A percentile compares a stretch with the other conserved stretches of the same genome.
Conservation (phyloP, 2,888 invertebrate species). For the Drosophila monieri region DNA sequence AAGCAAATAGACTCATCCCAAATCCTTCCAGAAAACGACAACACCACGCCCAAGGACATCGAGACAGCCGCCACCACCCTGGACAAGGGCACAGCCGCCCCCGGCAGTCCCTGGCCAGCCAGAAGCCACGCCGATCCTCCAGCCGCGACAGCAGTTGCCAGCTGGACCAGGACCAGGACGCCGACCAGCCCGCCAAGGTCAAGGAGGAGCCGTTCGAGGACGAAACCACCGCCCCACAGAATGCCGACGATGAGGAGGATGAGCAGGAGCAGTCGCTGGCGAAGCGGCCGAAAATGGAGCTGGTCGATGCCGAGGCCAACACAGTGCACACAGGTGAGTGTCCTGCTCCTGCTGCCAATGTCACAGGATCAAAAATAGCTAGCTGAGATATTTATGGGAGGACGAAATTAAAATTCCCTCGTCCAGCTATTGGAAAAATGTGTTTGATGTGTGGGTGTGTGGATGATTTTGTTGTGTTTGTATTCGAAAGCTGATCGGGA, state of each 20-base stretch:
- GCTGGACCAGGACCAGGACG: conserved; percentile 50
- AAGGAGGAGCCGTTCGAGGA: conserved; percentile 77
- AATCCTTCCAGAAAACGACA: conserved; percentile 84
- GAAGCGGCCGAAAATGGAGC: conserved; percentile 91
- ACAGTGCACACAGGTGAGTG: conserved; percentile 95
- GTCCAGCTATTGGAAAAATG: conserved; percentile 56
- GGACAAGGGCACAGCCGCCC: conserved; percentile 64
- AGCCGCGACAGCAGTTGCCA: conserved; percentile 41
- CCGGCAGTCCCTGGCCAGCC: conserved; percentile 83
- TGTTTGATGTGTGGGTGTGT: conserved; percentile 63
- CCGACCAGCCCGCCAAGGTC: conserved; percentile 54
- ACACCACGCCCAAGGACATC: conserved; percentile 86
- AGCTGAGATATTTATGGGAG: conserved; percentile 31
- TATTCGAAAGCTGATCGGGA: conserved; percentile 62
- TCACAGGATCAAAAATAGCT: conserved; percentile 1
- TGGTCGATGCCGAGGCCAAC: conserved; percentile 94
- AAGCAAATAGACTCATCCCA: too few relatives aligned
- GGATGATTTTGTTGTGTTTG: neutral
- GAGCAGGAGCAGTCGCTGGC: conserved; percentile 74
- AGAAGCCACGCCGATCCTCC: conserved; percentile 81
- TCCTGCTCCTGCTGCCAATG: neutral
- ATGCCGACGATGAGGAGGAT: conserved; percentile 37
- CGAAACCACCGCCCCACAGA: conserved; percentile 39
- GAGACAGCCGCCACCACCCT: conserved; percentile 61
- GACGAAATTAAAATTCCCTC: conserved; percentile 49